Conservation (phyloP, 2,113 vertebrate species). For the Megaceryle maxima region DNA sequence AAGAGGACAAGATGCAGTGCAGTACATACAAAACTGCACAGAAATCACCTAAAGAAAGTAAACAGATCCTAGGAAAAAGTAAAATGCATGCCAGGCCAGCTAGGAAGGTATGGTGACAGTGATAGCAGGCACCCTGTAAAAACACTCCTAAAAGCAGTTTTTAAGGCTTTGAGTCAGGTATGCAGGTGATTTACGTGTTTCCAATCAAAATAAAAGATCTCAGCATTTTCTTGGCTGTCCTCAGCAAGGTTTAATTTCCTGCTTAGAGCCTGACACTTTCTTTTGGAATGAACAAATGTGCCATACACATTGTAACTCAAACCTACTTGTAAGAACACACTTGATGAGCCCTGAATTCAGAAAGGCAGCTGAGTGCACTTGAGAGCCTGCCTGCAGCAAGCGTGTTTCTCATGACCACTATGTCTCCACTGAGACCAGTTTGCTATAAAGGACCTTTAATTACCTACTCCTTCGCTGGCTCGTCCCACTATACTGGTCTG, state of each 20-base stretch:
- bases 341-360: accelerated
- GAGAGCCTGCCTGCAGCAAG: neutral
- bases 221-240: neutral
- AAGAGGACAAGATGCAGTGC: neutral
- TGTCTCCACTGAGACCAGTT: neutral
- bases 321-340: accelerated
- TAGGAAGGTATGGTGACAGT: neutral
- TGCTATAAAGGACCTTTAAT: neutral
- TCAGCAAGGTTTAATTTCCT: neutral
- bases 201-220: neutral
- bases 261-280: neutral
- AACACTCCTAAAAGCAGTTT: neutral
- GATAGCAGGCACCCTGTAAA: neutral
- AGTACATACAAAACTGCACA: neutral
- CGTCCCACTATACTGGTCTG: neutral
- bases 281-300: neutral
- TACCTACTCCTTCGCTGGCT: neutral
- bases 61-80: neutral
- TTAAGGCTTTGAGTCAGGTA: neutral
- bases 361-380: neutral
- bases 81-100: neutral
- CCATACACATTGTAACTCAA: accelerated
- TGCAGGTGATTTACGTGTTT: neutral
- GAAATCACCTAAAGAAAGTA: neutral
- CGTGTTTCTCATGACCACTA: neutral